Base-by-base conservation (phyloP, 2,888 invertebrate species). In the Eurytoma adleriae region DNA sequence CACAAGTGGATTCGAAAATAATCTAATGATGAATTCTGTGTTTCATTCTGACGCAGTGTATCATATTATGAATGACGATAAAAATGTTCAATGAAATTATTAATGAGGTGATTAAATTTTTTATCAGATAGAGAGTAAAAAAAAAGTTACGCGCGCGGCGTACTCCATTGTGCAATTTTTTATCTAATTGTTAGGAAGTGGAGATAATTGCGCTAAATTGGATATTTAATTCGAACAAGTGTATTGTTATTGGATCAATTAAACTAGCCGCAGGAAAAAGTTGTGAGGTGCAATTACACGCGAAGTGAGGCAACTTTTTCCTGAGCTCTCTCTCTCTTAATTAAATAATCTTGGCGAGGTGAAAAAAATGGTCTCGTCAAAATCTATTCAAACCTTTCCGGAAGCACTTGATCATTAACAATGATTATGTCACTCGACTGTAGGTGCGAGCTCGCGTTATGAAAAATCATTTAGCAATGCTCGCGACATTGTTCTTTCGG, bases 221-320 rank as follows among this genome's bases (percentile, higher is more conserved):
- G 40, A 70, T 24, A n/a, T 54, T n/a, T 16, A 75, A 79, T 75
- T 71, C 30, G 18, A 62, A 54, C 70, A 67, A 80, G 67, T 71
- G 27, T 18, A 68, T 72, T 76, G 61, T 67, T 59, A 76, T 70
- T 52, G 70, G 56, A 70, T 79, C 57, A 75, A 75, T 79, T 54
- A 24, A 40, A 27, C 54, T 79, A 50, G 20, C 16, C 40, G 24
- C 20, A 48, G 54, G 48, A 69, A 67, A 61, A 71, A 57, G 50
- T 30, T 24, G 61, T 54, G 56, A 68, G 24, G 56, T 4, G 10
- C 48, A 54, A 78, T 78, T 73, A 78, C 48, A 61, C 18, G 48
- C 24, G 20, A 50, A 69, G 57, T 54, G 68, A 68, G 48, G 48
- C 24, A 72, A 54, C 61, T 78, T 78, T 78, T 73, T 68, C 67